Evolutionary conservation across 2,797 vertebrate genomes (phyloP).

Genomic region (Buphagus erythrorhynchus): DNA sequence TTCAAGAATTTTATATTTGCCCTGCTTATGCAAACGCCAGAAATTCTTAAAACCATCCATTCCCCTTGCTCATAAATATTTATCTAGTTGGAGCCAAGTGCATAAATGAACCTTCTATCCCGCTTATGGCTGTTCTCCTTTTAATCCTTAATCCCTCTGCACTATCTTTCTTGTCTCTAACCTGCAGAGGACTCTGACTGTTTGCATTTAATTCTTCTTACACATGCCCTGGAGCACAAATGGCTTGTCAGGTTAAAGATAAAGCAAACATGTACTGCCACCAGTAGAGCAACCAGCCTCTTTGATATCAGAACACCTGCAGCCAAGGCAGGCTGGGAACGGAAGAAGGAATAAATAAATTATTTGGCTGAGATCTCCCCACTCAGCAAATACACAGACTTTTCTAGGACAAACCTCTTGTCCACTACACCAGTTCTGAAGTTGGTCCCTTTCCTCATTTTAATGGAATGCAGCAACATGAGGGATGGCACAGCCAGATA

Average conservation of each 20-base stretch:
- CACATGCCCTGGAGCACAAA: constrained; percentile 68
- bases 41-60: constrained; percentile 20
- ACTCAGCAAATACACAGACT: not conserved
- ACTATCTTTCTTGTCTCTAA: constrained; percentile 70
- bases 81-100: constrained; percentile 55
- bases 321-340: not conserved
- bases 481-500: not conserved
- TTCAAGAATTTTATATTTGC: constrained; percentile 2
- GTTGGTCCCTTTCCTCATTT: not conserved
- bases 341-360: not conserved
- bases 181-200: constrained; percentile 69
- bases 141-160: constrained; percentile 74
- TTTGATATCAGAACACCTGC: constrained; percentile 34
- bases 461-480: not conserved
- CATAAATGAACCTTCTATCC: constrained; percentile 57
- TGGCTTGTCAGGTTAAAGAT: constrained; percentile 73
- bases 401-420: not conserved
- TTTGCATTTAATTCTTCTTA: constrained; percentile 76
- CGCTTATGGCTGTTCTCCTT: constrained; percentile 46
- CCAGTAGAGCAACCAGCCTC: constrained; percentile 38
- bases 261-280: constrained; percentile 64
- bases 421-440: not conserved
- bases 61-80: constrained; percentile 70
- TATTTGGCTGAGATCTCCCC: not conserved
- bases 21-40: constrained; percentile 8